phyloP scores from a whole-genome alignment of 1,140 invertebrate species.

The Anastrepha ludens region DNA sequence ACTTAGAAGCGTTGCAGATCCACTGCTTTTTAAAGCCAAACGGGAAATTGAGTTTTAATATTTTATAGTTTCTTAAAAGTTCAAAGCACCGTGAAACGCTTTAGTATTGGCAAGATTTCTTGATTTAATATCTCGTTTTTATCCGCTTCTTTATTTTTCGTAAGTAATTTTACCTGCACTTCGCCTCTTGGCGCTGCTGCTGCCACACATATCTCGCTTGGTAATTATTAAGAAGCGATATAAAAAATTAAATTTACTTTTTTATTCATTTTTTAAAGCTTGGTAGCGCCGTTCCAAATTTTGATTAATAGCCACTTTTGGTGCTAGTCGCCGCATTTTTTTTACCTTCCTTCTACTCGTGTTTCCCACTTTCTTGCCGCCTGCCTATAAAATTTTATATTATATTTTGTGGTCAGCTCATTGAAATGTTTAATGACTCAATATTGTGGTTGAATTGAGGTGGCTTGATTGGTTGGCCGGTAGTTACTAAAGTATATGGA shows the following conservation, averaged over 20 bases:
- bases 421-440: constrained; percentile 44
- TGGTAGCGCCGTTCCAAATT: constrained; percentile 6
- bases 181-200: not conserved
- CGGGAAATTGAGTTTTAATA: too few relatives aligned
- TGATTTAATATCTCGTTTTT: too few relatives aligned
- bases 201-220: not conserved
- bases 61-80: too few relatives aligned
- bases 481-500: not conserved
- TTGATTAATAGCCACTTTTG: constrained; percentile 29
- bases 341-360: not conserved
- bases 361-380: not conserved
- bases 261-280: not conserved
- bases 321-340: not conserved
- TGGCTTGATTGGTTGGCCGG: not conserved
- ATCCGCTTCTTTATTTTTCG: too few relatives aligned
- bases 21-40: too few relatives aligned
- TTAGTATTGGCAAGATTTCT: too few relatives aligned
- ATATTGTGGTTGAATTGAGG: constrained; percentile 21
- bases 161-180: not conserved
- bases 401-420: constrained; percentile 21
- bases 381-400: not conserved
- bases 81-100: too few relatives aligned
- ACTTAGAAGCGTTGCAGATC: too few relatives aligned
- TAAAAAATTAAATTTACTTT: not conserved
- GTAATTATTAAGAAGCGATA: not conserved